These are phyloP conservation scores for Pogonocichla stellata DNA, from an alignment of 2,113 vertebrate species.

Conservation along the genomic window DNA sequence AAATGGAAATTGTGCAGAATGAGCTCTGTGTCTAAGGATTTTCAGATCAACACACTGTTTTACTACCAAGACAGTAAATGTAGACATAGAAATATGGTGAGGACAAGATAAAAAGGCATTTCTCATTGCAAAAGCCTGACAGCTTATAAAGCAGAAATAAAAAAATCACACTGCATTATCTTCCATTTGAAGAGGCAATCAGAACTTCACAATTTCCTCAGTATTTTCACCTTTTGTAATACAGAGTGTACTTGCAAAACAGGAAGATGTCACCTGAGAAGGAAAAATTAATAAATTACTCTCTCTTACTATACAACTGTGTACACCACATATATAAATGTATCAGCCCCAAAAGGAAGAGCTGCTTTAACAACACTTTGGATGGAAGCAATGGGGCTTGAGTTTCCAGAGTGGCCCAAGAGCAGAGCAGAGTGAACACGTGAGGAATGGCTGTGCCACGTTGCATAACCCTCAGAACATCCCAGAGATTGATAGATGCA, in stretches of 20 bases:
- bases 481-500: background rate
- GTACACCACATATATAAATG: background rate
- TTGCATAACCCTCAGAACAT: constrained; percentile 30
- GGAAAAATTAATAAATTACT: background rate
- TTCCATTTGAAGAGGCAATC: background rate
- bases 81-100: background rate
- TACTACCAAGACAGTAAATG: background rate
- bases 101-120: background rate
- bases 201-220: background rate
- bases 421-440: background rate
- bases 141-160: background rate
- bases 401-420: background rate
- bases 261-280: background rate
- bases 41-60: background rate
- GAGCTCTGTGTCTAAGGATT: background rate
- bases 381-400: background rate
- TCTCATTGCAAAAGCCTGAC: background rate
- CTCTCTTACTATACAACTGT: background rate
- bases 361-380: background rate
- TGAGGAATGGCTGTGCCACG: background rate
- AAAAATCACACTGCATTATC: background rate
- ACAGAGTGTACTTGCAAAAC: background rate
- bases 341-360: background rate
- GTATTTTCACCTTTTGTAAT: background rate
- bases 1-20: constrained; percentile 22